Base-by-base conservation (phyloP, 37 sponge, comb jelly and placozoan species). In the Chondrilla cf. caribensis region DNA sequence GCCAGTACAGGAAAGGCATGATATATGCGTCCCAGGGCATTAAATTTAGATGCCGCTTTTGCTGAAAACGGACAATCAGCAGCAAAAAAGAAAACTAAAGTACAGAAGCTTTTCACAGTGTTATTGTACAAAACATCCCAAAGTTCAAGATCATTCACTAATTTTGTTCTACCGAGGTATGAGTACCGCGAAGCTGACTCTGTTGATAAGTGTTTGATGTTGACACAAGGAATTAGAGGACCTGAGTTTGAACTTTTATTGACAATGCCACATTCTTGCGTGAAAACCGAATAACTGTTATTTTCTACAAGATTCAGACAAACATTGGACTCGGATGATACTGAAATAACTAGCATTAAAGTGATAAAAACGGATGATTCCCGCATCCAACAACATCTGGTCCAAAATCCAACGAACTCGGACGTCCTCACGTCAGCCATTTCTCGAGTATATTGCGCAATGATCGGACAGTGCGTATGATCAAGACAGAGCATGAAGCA, bases 21-120 rank as follows among this genome's bases (percentile, higher is more conserved):
- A 33, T 86, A 89, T 6, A 57, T 80, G 54, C 89, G 68, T 2
- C 93, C 93, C 15, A 92, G 54, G 39, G 86, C 84, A 81, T 92
- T 92, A 60, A 81, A 86, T 31, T 60, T 86, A 11, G 80, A 28
- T 18, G 79, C 84, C 55, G 86, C 88, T 26, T 92, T 68, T 19
- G 58, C 70, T 80, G 89, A 88, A 55, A 75, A 92, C 22, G 66
- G 66, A 73, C 89, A 92, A 84, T 86, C 84, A 1, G 84, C 77
- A 11, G 84, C 93, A 84, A 84, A 92, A 79, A 88, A 92, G 70
- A 88, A 79, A 21, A 92, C 93, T n/a, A 92, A 37, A 9, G 77
- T 81, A 92, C 93, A 92, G 33, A 36, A 41, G 43, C 86, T 88
- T 17, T 39, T 44, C 15, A 55, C n/a, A 0, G 43, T 41, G 15